Conservation (phyloP, 2,888 invertebrate genomes). For the Harpalus rubripes region DNA sequence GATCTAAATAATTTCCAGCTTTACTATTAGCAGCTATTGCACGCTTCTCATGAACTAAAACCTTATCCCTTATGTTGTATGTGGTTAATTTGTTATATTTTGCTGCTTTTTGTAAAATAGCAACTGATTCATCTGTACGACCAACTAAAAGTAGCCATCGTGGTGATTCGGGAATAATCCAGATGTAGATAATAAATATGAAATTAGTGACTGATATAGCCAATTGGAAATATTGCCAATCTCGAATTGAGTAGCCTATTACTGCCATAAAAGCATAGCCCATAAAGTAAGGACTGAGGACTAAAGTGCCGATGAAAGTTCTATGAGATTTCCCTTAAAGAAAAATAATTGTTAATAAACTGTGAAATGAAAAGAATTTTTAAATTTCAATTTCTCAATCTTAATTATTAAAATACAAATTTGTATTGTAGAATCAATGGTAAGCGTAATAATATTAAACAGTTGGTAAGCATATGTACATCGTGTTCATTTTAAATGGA, state of each 20-base stretch:
- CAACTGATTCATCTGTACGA: slow-evolving; percentile 81
- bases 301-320: slow-evolving; percentile 80
- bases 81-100: slow-evolving; percentile 76
- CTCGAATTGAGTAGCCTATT: slow-evolving; percentile 79
- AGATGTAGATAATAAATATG: slow-evolving; percentile 82
- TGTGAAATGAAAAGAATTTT: no score
- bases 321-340: slow-evolving; percentile 71
- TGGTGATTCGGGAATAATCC: slow-evolving; percentile 88
- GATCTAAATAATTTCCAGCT: slow-evolving; percentile 79
- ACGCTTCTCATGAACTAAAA: slow-evolving; percentile 56
- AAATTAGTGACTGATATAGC: slow-evolving; percentile 81
- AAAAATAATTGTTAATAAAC: slow-evolving; percentile 3
- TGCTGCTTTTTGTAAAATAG: slow-evolving; percentile 83
- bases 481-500: no score
- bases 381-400: no score
- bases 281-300: slow-evolving; percentile 81
- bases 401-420: no score
- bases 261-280: slow-evolving; percentile 80
- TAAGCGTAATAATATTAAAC: no score
- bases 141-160: slow-evolving; percentile 87
- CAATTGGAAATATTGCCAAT: slow-evolving; percentile 81
- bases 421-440: no score
- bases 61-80: slow-evolving; percentile 71
- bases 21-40: slow-evolving; percentile 8
- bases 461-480: no score